phyloP scores from a whole-genome alignment of 1,140 invertebrate genomes.

The Bombus haemorrhoidalis region DNA sequence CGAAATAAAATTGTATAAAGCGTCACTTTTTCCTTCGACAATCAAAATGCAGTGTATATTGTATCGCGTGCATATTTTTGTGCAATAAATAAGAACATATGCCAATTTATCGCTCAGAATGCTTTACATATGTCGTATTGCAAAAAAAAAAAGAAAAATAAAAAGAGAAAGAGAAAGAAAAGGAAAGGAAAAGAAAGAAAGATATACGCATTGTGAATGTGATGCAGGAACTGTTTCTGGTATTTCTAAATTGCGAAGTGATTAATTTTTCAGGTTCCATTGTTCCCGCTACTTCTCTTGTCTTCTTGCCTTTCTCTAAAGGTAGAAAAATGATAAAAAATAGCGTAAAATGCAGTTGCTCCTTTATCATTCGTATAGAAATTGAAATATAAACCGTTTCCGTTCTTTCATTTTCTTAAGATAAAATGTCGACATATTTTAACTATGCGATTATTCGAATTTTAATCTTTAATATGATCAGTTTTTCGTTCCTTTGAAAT shows the following conservation, averaged over 20 bases:
- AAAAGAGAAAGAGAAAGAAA: neutral
- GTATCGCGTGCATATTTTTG: constrained; percentile 36
- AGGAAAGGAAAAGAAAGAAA: neutral
- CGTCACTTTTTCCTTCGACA: constrained; percentile 48
- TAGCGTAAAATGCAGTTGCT: neutral
- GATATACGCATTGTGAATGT: neutral
- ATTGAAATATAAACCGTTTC: neutral
- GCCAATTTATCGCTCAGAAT: constrained; percentile 20
- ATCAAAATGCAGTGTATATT: constrained; percentile 53
- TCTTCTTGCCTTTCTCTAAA: constrained; percentile 23
- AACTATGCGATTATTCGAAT: neutral
- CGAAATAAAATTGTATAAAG: neutral
- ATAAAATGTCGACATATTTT: neutral
- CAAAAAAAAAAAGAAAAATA: neutral
- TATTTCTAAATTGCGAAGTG: constrained; percentile 8
- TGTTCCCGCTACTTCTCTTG: neutral
- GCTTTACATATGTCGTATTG: neutral
- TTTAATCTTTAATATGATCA: neutral
- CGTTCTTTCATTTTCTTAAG: neutral
- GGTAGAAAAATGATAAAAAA: neutral
- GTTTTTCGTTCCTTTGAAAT: neutral
- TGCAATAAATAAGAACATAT: neutral
- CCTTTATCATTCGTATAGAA: neutral
- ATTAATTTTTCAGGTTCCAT: constrained; percentile 14
- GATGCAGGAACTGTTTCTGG: neutral